Evolutionary conservation across 2,888 invertebrate genomes (phyloP).

Genomic region (Noctuana brunneofusca): DNA sequence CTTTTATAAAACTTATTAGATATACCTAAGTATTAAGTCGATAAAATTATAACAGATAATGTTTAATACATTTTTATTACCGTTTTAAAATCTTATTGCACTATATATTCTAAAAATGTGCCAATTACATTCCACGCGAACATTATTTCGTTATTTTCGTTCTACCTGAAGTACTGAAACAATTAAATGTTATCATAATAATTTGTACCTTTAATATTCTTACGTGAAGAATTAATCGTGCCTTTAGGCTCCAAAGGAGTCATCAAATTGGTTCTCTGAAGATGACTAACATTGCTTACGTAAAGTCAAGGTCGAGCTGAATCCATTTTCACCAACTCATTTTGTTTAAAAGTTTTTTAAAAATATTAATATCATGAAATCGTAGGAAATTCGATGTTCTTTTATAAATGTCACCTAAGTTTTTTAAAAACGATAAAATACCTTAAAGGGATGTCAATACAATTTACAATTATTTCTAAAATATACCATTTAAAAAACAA

Average conservation of each 20-base stretch:
- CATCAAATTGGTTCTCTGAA: constrained; percentile 46
- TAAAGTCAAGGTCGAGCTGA: constrained; percentile 47
- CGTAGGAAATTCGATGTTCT: too few species aligned
- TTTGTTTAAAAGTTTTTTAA: background rate
- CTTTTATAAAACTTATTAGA: constrained; percentile 40
- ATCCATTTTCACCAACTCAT: background rate
- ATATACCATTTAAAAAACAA: too few species aligned
- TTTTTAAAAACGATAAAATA: too few species aligned
- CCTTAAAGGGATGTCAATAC: too few species aligned
- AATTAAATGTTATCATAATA: background rate
- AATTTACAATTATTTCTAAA: too few species aligned
- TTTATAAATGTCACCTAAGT: too few species aligned
- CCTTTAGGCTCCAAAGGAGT: constrained; percentile 58
- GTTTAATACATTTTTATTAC: background rate
- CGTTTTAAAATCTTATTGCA: background rate
- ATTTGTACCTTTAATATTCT: constrained; percentile 20
- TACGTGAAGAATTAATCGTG: constrained; percentile 46
- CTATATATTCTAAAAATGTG: constrained; percentile 8
- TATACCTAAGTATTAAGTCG: background rate
- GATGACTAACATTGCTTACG: constrained; percentile 49
- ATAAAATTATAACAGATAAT: background rate
- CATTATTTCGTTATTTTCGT: background rate
- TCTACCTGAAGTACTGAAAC: background rate
- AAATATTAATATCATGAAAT: background rate
- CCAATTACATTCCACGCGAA: constrained; percentile 19